Evolutionary conservation across 2,113 vertebrate genomes (phyloP).

Genomic region (Brachypodius melanocephalos): DNA sequence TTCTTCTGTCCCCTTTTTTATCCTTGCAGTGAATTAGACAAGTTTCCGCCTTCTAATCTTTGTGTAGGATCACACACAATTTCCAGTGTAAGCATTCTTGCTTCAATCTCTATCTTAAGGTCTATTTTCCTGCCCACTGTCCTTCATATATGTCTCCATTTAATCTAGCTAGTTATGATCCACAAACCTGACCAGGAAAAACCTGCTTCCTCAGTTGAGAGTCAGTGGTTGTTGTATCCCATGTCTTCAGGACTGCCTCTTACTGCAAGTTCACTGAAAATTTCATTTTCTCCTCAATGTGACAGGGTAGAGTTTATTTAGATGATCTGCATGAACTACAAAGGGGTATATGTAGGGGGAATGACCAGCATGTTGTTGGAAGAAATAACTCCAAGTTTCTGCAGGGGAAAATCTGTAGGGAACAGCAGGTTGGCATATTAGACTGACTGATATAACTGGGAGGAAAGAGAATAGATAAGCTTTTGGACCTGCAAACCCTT

Average conservation of each 20-base stretch:
- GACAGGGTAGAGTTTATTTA: neutral
- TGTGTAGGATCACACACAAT: neutral
- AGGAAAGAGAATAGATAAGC: neutral
- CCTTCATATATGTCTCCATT: neutral
- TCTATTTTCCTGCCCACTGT: neutral
- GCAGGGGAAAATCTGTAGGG: neutral
- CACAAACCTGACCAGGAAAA: neutral
- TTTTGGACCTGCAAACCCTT: neutral
- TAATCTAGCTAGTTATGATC: neutral
- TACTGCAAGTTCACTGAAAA: neutral
- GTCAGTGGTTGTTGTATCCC: neutral
- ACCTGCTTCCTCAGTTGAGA: neutral
- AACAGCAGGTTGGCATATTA: neutral
- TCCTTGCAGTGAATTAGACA: neutral
- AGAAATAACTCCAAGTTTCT: neutral
- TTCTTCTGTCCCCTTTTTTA: neutral
- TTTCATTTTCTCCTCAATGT: neutral
- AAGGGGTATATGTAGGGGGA: accelerated
- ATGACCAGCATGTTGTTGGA: neutral
- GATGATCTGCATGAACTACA: neutral
- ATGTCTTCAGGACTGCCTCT: neutral
- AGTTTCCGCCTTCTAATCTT: neutral
- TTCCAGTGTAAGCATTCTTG: neutral
- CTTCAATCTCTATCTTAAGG: neutral
- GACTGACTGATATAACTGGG: neutral